Conservation (phyloP, 2,888 invertebrate species). For the Aporophyla lueneburgensis region DNA sequence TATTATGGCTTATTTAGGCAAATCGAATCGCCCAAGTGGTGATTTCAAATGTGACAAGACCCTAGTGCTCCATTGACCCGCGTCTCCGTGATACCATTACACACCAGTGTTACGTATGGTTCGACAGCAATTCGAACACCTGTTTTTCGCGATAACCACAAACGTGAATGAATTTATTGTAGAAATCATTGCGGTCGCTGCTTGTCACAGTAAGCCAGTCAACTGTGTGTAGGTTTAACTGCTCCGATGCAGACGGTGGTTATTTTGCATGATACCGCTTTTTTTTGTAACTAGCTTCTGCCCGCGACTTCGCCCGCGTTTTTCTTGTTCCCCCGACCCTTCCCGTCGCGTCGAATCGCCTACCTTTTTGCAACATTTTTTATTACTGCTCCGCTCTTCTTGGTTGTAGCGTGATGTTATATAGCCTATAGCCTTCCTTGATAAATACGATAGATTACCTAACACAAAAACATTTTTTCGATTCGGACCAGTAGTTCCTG, state of each 20-base stretch:
- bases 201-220: slow-evolving; percentile 14
- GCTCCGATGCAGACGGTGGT: slow-evolving; percentile 5
- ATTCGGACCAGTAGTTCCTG: too few species aligned
- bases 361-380: too few species aligned
- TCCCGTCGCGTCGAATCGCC: too few species aligned
- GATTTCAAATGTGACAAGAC: background rate
- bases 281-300: too few species aligned
- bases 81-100: slow-evolving; percentile 7
- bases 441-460: too few species aligned
- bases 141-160: slow-evolving; percentile 43
- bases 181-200: slow-evolving; percentile 43
- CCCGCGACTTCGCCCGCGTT: too few species aligned
- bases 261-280: background rate
- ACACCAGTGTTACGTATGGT: slow-evolving; percentile 19
- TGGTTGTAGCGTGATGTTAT: too few species aligned
- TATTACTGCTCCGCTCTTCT: too few species aligned
- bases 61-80: slow-evolving; percentile 9
- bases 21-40: background rate
- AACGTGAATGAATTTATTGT: slow-evolving; percentile 47
- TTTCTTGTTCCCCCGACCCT: too few species aligned
- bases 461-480: too few species aligned
- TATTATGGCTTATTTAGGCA: background rate
- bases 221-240: slow-evolving; percentile 26
- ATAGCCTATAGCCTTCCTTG: too few species aligned
- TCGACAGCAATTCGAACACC: slow-evolving; percentile 33